Evolutionary conservation across 2,888 invertebrate genomes (phyloP).

Genomic region (Drosophila pseudotakahashii): DNA sequence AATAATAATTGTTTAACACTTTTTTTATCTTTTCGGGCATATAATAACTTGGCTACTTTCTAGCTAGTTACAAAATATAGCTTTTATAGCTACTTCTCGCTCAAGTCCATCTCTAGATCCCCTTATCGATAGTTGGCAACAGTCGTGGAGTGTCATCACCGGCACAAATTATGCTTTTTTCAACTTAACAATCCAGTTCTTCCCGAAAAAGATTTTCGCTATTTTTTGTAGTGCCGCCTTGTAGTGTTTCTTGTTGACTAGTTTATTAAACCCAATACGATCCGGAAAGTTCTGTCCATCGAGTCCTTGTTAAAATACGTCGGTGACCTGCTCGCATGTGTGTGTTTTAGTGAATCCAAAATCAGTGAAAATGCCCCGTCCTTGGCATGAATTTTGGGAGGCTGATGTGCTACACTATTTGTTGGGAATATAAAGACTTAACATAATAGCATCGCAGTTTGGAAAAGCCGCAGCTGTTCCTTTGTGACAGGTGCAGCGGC

Average conservation of each 20-base stretch:
- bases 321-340: slow-evolving; percentile 12
- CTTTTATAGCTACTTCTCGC: neutral
- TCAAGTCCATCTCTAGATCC: neutral
- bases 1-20: no score
- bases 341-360: slow-evolving; percentile 1
- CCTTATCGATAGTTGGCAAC: slow-evolving; percentile 13
- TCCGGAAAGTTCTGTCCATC: slow-evolving; percentile 8
- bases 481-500: slow-evolving; percentile 59
- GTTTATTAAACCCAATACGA: slow-evolving; percentile 10
- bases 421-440: slow-evolving; percentile 17
- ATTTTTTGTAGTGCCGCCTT: slow-evolving; percentile 18
- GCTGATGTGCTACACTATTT: slow-evolving; percentile 48
- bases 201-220: slow-evolving; percentile 27
- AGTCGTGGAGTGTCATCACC: slow-evolving; percentile 12
- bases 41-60: neutral
- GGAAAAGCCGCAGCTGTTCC: slow-evolving; percentile 25
- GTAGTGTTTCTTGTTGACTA: slow-evolving; percentile 17
- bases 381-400: slow-evolving; percentile 54
- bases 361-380: slow-evolving; percentile 19
- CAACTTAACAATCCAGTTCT: slow-evolving; percentile 27
- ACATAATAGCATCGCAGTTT: neutral
- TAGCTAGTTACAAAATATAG: neutral
- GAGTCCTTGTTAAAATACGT: neutral
- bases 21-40: no score
- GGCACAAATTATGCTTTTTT: slow-evolving; percentile 33